Conservation (phyloP, 2,888 invertebrate genomes). For the Dasysyrphus albostriatus region DNA sequence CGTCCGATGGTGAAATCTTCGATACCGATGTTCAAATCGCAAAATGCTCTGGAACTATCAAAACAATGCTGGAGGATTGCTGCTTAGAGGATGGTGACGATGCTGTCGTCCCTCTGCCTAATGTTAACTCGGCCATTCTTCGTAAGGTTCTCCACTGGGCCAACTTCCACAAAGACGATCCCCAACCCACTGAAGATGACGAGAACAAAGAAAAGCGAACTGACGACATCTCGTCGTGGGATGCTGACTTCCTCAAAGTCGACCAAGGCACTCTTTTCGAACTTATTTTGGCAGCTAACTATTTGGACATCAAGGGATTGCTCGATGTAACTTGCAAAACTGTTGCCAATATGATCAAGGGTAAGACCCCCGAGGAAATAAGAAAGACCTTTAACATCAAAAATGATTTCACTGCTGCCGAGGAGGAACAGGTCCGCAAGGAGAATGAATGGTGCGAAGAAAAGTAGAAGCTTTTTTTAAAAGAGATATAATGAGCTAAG, state of each 20-base stretch:
- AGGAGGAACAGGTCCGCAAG: slow-evolving; percentile 99
- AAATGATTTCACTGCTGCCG: slow-evolving; percentile 97
- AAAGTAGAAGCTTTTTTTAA: slow-evolving; percentile 76
- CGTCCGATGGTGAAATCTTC: slow-evolving; percentile 97
- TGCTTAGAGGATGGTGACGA: slow-evolving; percentile 96
- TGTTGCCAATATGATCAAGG: slow-evolving; percentile 99
- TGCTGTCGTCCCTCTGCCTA: slow-evolving; percentile 97
- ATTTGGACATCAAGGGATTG: slow-evolving; percentile 97
- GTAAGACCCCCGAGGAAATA: slow-evolving; percentile 98
- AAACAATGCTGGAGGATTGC: slow-evolving; percentile 98
- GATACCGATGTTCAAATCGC: slow-evolving; percentile 98
- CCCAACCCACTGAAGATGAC: slow-evolving; percentile 97
- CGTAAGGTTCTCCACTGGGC: slow-evolving; percentile 98
- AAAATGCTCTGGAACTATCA: slow-evolving; percentile 98
- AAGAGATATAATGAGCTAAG: background rate
- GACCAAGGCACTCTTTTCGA: slow-evolving; percentile 98
- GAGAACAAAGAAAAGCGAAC: slow-evolving; percentile 99
- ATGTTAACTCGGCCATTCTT: slow-evolving; percentile 98
- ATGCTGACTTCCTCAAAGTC: slow-evolving; percentile 99
- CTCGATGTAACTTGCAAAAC: slow-evolving; percentile 99
- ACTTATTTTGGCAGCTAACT: slow-evolving; percentile 98
- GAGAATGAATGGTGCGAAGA: slow-evolving; percentile 93
- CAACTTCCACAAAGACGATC: slow-evolving; percentile 97
- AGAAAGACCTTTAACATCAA: slow-evolving; percentile 98
- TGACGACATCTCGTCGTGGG: slow-evolving; percentile 99